Evolutionary conservation across 2,113 vertebrate species (phyloP), one percentile per base, ranked within the genome.

Genomic region (Pollachius pollachius): DNA sequence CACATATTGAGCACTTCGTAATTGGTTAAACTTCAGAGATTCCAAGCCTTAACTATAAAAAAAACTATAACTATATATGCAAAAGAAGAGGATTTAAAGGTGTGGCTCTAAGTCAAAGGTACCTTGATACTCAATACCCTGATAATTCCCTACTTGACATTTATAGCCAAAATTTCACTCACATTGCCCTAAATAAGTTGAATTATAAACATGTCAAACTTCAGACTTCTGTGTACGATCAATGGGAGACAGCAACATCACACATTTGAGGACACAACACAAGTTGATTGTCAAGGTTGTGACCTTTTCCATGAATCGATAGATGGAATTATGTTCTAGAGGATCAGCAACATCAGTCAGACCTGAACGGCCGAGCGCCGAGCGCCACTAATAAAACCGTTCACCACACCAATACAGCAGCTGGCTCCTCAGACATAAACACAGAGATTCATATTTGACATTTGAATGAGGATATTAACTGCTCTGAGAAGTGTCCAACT

Each of bases 361-460:
- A 79, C 76, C 66, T 81, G 81, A 84, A 72, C 78, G 70, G 69
- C 41, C 12, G 41, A 48, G 11, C 6, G 30, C 30, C 0, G 30
- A 73, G 68, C 74, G 68, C 68, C 82, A 79, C 80, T 83, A 84
- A 69, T 84, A 81, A 78, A 78, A 85, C 70, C 76, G 60, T 69
- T 87, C 69, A 79, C 41, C 62, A 71, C 66, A n/a, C 65, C 78
- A 80, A 69, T 83, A 84, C 80, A 87, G 73, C 71, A 72, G 75
- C 75, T 79, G 84, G 71, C 78, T 83, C 83, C 76, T 80, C 74
- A 81, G 80, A 88, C 79, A 72, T 60, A 76, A 74, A 60, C 37
- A 3, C 67, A 72, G 77, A 88, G 83, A 84, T 88, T 88, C 66
- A 74, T 79, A 85, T 85, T 72, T 87, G 85, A 85, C 85, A 89